Conservation (phyloP, 1,140 invertebrate genomes). For the Lepidurus arcticus region DNA sequence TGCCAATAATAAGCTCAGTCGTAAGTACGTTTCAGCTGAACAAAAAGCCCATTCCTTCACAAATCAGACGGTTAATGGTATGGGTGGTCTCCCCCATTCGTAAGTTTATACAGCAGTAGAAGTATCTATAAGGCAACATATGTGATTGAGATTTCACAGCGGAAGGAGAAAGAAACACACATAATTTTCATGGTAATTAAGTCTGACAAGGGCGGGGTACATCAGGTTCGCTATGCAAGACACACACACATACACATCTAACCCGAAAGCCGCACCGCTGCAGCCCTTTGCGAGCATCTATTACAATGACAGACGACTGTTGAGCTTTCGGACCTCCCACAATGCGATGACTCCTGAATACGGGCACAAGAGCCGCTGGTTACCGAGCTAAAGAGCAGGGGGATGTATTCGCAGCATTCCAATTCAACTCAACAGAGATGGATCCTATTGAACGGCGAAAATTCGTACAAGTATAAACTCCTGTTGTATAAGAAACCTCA, state of each 20-base stretch:
- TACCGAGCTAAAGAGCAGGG: too few relatives aligned
- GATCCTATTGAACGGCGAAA: too few relatives aligned
- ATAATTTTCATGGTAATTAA: slow-evolving; percentile 22
- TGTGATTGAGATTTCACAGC: slow-evolving; percentile 15
- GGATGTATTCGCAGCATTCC: too few relatives aligned
- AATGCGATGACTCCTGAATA: not conserved
- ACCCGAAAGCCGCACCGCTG: not conserved
- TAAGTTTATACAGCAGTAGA: too few relatives aligned
- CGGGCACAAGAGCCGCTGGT: too few relatives aligned
- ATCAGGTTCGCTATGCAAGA: slow-evolving; percentile 11
- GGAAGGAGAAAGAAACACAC: not conserved
- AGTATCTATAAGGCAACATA: not conserved
- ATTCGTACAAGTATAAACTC: too few relatives aligned
- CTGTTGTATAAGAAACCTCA: not conserved
- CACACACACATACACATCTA: not conserved
- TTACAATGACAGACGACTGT: slow-evolving; percentile 15
- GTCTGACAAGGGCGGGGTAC: slow-evolving; percentile 16
- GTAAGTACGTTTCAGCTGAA: too few relatives aligned
- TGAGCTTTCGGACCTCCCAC: slow-evolving; percentile 17
- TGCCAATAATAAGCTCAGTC: too few relatives aligned
- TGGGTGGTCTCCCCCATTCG: too few relatives aligned
- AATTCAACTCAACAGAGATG: too few relatives aligned
- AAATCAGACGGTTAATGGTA: too few relatives aligned
- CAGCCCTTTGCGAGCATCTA: not conserved
- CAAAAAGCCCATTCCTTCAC: too few relatives aligned